Base-by-base conservation (phyloP, 2,797 vertebrate genomes). In the Gymnoscopelus microlampas region DNA sequence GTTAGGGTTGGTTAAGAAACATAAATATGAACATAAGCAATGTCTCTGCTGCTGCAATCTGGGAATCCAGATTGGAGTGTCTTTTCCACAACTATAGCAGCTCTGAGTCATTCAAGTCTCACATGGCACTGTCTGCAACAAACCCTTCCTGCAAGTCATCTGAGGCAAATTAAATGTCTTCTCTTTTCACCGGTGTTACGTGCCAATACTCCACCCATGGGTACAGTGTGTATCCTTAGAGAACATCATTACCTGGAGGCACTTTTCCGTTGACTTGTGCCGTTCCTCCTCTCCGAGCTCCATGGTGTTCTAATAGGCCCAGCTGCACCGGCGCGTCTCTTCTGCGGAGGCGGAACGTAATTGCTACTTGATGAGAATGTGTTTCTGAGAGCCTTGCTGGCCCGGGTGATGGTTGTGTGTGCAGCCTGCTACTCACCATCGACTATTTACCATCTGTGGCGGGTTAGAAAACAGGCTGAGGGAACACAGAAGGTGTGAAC, bases 221-320 rank as follows among this genome's bases (percentile, higher is more conserved):
- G 86, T 75, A 90, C 90, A 84, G 59, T 44, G 15, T 58, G 91
- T 88, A 68, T 86, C 64, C 76, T 82, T 74, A 70, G 68, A 64
- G 69, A 79, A 81, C 86, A 76, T 84, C 73, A 68, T 39, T 71
- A 59, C 83, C 70, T 0, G 3, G 1, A 63, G 82, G 82, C 24
- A 60, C 75, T 74, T 74, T 67, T 63, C 53, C 70, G 53, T 57
- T 60, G 49, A n/a, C n/a, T n/a, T 69, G 71, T 63, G n/a, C 50
- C 12, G 50, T 15, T 13, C 7, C 7, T 70, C 53, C 60, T 70
- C 56, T 62, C n/a, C 65, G 74, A 60, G 10, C 55, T 71, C 66
- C 67, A 68, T 23, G 55, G 64, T 51, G 49, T 70, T 54, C 71
- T 80, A 82, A 81, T 86, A 44, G 73, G 60, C 23, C 53, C 26